Evolutionary conservation across 2,113 vertebrate species (phyloP), one percentile per base, ranked within the genome.

Genomic region (Cairina moschata): DNA sequence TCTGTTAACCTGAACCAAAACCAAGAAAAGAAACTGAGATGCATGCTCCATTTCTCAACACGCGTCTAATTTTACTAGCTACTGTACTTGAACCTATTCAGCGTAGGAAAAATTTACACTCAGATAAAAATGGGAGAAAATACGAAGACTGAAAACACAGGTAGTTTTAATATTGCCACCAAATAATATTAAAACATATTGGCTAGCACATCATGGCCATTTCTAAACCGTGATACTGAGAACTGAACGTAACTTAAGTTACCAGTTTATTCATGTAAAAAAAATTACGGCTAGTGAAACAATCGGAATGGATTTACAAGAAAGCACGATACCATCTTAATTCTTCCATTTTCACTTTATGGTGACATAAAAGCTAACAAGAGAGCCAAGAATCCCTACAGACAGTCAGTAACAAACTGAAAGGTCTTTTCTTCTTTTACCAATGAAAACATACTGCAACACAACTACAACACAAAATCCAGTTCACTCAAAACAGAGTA

Each of bases 1-100:
- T 95, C 90, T 96, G 92, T 85, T 93, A 96, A 96, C 38, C 90
- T 83, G 96, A 97, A 95, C 68, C 95, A 97, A 97, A 96, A 97
- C 81, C 95, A 97, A 98, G 95, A 97, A 97, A 96, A 97, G 97
- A 97, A 98, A 97, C 96, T 8, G 31, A 93, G 72, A 72, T 67
- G 80, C 63, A 83, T 2, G 50, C 86, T 89, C 84, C 79, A 60
- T 94, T 96, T 96, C 88, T 91, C 90, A 77, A 93, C 79, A 86
- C 31, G 4, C 67, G 34, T 72, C 86, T 92, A 63, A 71, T 68
- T 88, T 82, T 93, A 86, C 72, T 68, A 42, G 59, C 81, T 63
- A 44, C 73, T 68, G n/a, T 63, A 87, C 69, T 83, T 89, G 75
- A 88, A 67, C n/a, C 69, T 90, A 54, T 75, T 91, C 86, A 87